Conservation (phyloP, 2,113 vertebrate genomes). For the Engraulis encrasicolus region DNA sequence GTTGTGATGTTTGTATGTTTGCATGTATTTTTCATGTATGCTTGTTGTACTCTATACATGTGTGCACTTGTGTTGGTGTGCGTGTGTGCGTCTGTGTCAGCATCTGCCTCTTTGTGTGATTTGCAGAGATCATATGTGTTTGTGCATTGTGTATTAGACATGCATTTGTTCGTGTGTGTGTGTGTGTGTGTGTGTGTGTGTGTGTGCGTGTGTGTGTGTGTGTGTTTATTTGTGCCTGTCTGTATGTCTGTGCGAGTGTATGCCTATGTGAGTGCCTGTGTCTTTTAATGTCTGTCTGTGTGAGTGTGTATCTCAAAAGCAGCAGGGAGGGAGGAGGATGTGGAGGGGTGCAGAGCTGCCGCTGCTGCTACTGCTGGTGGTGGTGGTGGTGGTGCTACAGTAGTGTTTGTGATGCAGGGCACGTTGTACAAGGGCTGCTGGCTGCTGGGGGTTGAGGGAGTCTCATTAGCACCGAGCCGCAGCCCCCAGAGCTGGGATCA, state of each 20-base stretch:
- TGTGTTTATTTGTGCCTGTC: background rate
- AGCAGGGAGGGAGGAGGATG: slow-evolving; percentile 34
- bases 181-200: background rate
- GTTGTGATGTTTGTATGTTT: too few species aligned
- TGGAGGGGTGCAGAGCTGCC: background rate
- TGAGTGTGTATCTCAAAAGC: background rate
- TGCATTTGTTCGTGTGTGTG: background rate
- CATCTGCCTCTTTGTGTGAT: slow-evolving; percentile 7
- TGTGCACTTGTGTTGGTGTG: too few species aligned
- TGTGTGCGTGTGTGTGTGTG: background rate
- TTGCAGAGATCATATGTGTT: slow-evolving; percentile 23
- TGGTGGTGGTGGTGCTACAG: background rate
- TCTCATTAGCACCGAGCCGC: slow-evolving; percentile 55
- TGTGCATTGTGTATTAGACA: slow-evolving; percentile 32
- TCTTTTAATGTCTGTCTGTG: background rate
- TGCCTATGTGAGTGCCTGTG: background rate
- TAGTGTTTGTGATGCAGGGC: slow-evolving; percentile 54
- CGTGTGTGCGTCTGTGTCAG: background rate
- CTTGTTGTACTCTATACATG: too few species aligned
- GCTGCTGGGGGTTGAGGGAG: slow-evolving; percentile 43
- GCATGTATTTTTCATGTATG: too few species aligned
- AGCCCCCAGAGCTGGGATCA: slow-evolving; percentile 55
- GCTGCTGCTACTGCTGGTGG: too few species aligned
- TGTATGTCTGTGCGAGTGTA: background rate
- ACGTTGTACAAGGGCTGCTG: slow-evolving; percentile 45